Evolutionary conservation across 1,140 invertebrate species (phyloP).

Genomic region (Lepidurus packardi): DNA sequence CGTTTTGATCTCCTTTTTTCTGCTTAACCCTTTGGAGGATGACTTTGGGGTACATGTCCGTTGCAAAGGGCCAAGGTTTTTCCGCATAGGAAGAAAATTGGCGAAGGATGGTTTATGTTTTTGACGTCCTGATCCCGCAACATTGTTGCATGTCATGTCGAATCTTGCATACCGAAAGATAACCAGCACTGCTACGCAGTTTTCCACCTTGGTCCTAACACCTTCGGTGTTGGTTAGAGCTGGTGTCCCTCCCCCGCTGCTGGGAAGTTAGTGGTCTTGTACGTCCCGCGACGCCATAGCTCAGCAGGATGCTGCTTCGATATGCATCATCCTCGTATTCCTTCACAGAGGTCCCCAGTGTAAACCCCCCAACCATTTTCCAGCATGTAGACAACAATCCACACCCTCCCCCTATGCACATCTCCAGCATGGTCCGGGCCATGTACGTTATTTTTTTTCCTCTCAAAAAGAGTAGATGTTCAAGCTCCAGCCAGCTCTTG

Average conservation of each 20-base stretch:
- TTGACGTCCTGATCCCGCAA: background rate
- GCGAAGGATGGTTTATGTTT: background rate
- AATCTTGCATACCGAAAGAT: conserved; percentile 11
- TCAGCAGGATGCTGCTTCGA: conserved; percentile 13
- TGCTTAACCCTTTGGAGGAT: too few species aligned
- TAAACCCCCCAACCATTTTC: conserved; percentile 1
- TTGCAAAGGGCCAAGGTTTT: too few species aligned
- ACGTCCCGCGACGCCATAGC: conserved; percentile 16
- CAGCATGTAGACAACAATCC: background rate
- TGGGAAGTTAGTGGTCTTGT: conserved; percentile 21
- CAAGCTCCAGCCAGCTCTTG: background rate
- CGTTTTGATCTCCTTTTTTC: too few species aligned
- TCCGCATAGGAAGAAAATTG: background rate
- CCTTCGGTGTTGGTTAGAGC: background rate
- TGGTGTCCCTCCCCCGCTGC: conserved; percentile 19
- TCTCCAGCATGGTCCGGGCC: background rate
- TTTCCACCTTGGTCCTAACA: conserved; percentile 21
- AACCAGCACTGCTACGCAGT: conserved; percentile 6
- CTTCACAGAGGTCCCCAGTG: background rate
- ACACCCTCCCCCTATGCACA: background rate
- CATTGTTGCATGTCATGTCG: conserved; percentile 14
- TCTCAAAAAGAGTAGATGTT: background rate
- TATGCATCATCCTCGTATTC: background rate
- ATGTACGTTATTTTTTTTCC: background rate
- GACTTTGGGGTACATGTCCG: too few species aligned